Percentiles rank a stretch among this genome's conserved stretches.
Conservation (phyloP, 2,113 vertebrate genomes). For the Patagioenas fasciata region DNA sequence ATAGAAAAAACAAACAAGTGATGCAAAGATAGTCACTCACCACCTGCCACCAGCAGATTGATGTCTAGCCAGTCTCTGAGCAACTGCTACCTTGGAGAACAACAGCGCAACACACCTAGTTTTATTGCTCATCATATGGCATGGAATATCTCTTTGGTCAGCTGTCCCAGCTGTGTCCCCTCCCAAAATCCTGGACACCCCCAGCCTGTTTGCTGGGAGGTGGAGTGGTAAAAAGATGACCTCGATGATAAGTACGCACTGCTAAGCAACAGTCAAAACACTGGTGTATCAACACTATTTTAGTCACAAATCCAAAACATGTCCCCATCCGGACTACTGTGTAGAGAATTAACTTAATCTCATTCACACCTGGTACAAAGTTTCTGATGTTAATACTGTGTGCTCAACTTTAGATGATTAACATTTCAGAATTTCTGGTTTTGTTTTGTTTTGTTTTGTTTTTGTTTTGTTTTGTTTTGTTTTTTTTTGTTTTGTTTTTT, state of each 20-base stretch:
- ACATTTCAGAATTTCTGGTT: background rate
- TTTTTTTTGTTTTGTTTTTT: no score
- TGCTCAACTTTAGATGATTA: background rate
- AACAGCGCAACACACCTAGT: background rate
- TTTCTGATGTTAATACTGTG: background rate
- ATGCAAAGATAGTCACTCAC: background rate
- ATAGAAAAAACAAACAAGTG: background rate
- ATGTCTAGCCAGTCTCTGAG: background rate
- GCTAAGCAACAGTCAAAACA: background rate
- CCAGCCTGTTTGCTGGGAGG: no score
- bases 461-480: no score
- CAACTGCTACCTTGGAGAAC: background rate
- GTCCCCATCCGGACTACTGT: accelerated
- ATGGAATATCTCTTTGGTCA: background rate
- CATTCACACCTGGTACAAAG: background rate
- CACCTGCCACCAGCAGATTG: background rate
- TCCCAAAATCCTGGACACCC: no score
- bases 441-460: no score
- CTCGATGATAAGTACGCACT: no score
- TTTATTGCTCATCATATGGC: background rate
- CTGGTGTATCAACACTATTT: background rate
- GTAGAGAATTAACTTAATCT: background rate
- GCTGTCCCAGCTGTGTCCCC: no score
- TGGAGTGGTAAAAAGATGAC: background rate
- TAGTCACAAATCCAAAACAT: background rate